Evolutionary conservation across 2,888 invertebrate genomes (phyloP).

Genomic region (Apamea anceps): DNA sequence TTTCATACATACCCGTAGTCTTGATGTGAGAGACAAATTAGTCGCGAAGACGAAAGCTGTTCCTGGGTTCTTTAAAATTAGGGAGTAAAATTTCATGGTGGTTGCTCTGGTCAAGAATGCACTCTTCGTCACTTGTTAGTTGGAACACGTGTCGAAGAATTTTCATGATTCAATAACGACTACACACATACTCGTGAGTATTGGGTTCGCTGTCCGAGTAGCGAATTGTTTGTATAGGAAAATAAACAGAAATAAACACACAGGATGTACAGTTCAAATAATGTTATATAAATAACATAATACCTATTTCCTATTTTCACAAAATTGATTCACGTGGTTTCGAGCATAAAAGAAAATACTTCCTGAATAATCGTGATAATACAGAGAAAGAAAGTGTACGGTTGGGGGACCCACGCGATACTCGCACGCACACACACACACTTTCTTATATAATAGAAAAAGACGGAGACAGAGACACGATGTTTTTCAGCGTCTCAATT

Average conservation of each 20-base stretch:
- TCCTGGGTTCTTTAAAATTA: no score
- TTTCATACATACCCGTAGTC: no score
- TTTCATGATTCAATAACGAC: neutral
- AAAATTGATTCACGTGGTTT: constrained; percentile 24
- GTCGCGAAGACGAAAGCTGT: no score
- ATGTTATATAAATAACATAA: neutral
- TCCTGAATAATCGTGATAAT: neutral
- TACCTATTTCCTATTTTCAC: neutral
- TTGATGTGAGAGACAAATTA: no score
- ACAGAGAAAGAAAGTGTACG: constrained; percentile 5
- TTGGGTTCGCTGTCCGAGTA: neutral
- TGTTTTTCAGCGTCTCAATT: neutral
- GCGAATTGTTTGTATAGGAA: neutral
- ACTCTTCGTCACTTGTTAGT: neutral
- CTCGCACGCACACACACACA: neutral
- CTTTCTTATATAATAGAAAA: neutral
- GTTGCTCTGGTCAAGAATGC: neutral
- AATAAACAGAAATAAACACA: neutral
- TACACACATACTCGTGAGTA: neutral
- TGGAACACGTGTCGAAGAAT: neutral
- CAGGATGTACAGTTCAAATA: neutral
- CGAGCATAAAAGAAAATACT: constrained; percentile 27
- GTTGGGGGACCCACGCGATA: neutral
- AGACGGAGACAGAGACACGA: neutral
- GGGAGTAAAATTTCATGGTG: neutral